Percentiles rank a stretch among this genome's conserved stretches.
Evolutionary conservation across 2,888 invertebrate genomes (phyloP).

Genomic region (Machimus rusticus): DNA sequence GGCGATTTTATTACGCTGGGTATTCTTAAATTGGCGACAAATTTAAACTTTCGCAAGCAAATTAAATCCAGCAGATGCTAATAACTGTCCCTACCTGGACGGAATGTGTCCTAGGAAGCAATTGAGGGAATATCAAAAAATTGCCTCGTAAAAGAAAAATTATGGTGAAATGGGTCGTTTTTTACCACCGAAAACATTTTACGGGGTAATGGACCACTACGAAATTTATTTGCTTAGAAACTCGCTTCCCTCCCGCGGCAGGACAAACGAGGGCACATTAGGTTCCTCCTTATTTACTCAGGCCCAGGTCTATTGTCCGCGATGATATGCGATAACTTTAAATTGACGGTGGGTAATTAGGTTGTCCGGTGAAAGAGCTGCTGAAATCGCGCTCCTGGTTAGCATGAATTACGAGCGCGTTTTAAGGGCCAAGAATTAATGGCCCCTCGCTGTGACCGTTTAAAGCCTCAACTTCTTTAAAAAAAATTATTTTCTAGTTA

Average conservation of each 20-base stretch:
- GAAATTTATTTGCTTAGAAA: conserved; percentile 21
- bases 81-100: conserved; percentile 38
- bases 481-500: neutral
- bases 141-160: conserved; percentile 31
- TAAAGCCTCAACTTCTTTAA: neutral
- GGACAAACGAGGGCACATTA: conserved; percentile 21
- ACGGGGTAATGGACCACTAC: conserved; percentile 10
- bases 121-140: conserved; percentile 23
- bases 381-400: neutral
- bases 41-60: conserved; percentile 46
- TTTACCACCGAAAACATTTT: conserved; percentile 11
- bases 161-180: conserved; percentile 6
- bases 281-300: conserved; percentile 4
- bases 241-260: neutral
- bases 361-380: conserved; percentile 5
- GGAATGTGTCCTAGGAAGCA: neutral
- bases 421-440: neutral
- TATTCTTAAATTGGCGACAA: conserved; percentile 41
- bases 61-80: conserved; percentile 46
- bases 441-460: neutral
- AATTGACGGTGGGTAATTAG: conserved; percentile 22
- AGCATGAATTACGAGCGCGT: neutral
- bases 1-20: conserved; percentile 42
- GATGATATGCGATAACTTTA: conserved; percentile 33
- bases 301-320: conserved; percentile 5